phyloP scores from a whole-genome alignment of 2,113 vertebrate species.

The Parotia lawesii region DNA sequence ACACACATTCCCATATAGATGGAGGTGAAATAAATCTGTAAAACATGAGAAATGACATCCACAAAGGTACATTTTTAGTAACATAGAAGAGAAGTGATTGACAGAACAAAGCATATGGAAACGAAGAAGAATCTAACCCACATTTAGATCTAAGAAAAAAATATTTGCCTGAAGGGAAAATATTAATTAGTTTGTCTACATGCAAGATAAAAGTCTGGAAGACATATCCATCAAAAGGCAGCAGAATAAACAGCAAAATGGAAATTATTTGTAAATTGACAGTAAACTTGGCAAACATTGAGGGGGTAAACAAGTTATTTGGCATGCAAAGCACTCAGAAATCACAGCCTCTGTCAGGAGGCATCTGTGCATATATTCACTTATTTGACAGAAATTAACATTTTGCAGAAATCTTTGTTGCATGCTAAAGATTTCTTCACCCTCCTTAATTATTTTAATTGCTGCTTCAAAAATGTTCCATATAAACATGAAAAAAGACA shows the following conservation, averaged over 20 bases:
- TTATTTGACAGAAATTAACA: conserved; percentile 89
- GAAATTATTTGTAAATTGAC: conserved; percentile 95
- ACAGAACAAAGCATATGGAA: conserved; percentile 93
- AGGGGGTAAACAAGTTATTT: conserved; percentile 82
- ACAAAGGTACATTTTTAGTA: conserved; percentile 80
- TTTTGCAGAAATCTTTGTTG: conserved; percentile 85
- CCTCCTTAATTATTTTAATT: conserved; percentile 90
- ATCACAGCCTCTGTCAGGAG: conserved; percentile 82
- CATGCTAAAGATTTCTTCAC: conserved; percentile 81
- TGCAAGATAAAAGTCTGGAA: conserved; percentile 90
- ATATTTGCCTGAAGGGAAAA: conserved; percentile 95
- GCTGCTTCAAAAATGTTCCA: conserved; percentile 73
- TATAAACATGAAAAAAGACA: conserved; percentile 72
- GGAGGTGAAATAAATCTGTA: conserved; percentile 67
- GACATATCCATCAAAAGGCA: conserved; percentile 90
- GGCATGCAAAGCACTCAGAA: conserved; percentile 79
- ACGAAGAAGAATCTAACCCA: conserved; percentile 86
- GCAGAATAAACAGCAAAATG: conserved; percentile 88
- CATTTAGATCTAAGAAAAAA: conserved; percentile 96
- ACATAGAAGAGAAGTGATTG: conserved; percentile 82
- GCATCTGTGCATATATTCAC: conserved; percentile 88
- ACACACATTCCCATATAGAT: conserved; percentile 48
- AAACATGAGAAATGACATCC: conserved; percentile 70
- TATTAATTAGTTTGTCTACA: conserved; percentile 97
- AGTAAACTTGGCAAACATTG: conserved; percentile 88